Conservation (phyloP, 2,888 invertebrate species). For the Mythimna ferrago region DNA sequence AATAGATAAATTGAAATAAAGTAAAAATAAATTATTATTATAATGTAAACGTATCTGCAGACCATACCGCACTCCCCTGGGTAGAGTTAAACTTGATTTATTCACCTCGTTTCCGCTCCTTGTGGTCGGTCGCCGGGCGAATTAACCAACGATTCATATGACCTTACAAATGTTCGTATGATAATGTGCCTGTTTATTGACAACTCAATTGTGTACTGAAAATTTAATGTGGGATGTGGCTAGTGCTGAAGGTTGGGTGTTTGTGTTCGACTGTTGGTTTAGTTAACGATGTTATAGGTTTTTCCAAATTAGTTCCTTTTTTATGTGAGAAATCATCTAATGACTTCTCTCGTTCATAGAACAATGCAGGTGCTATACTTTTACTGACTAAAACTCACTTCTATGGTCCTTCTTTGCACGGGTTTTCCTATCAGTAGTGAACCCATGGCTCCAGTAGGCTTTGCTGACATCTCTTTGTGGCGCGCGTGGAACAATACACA, state of each 20-base stretch:
- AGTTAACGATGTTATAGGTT: not conserved
- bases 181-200: slow-evolving; percentile 53
- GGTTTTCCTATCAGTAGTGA: too few relatives aligned
- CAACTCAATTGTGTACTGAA: slow-evolving; percentile 17
- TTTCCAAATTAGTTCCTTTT: not conserved
- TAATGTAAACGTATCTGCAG: slow-evolving; percentile 63
- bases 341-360: not conserved
- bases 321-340: too few relatives aligned
- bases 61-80: slow-evolving; percentile 76
- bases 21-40: not conserved
- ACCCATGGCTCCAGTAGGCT: too few relatives aligned
- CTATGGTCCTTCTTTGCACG: too few relatives aligned
- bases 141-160: slow-evolving; percentile 67
- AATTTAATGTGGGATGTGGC: not conserved
- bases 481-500: too few relatives aligned
- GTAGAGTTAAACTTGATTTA: slow-evolving; percentile 86
- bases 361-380: too few relatives aligned
- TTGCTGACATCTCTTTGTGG: too few relatives aligned
- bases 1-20: slow-evolving; percentile 22
- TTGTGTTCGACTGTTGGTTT: not conserved
- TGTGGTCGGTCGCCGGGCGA: slow-evolving; percentile 63
- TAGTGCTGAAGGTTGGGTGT: not conserved
- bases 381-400: too few relatives aligned
- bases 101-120: slow-evolving; percentile 82
- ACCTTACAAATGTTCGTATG: slow-evolving; percentile 54